phyloP scores from a whole-genome alignment of 2,113 vertebrate species.

The Scartelaos histophorus region DNA sequence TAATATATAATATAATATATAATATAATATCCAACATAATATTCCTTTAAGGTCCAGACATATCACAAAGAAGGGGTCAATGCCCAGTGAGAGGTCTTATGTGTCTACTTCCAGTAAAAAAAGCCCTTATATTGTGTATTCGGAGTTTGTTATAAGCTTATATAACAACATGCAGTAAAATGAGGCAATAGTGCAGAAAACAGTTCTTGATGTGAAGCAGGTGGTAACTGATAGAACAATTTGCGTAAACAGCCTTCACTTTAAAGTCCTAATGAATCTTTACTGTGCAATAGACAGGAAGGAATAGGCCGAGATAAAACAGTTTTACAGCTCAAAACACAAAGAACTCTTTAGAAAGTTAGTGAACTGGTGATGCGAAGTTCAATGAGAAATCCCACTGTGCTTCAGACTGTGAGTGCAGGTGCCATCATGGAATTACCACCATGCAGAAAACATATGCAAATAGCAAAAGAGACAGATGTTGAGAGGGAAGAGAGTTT shows the following conservation, averaged over 20 bases:
- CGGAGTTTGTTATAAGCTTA: neutral
- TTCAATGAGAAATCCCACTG: constrained; percentile 12
- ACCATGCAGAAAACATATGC: constrained; percentile 13
- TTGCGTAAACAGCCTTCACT: constrained; percentile 18
- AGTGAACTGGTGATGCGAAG: neutral
- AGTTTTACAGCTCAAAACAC: constrained; percentile 10
- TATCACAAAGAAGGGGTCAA: neutral
- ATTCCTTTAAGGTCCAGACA: too few species aligned
- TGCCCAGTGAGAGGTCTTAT: neutral
- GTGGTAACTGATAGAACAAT: constrained; percentile 18
- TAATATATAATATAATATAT: too few species aligned
- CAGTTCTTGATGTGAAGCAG: constrained; percentile 25
- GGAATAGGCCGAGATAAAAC: constrained; percentile 30
- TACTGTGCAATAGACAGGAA: constrained; percentile 14
- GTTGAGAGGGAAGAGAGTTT: constrained; percentile 23
- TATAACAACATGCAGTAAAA: neutral
- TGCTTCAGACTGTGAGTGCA: constrained; percentile 7
- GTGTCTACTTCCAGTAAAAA: neutral
- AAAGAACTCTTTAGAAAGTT: neutral
- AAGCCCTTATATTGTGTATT: neutral
- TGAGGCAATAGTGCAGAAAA: constrained; percentile 7
- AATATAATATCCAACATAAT: too few species aligned
- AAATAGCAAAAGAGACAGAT: constrained; percentile 12
- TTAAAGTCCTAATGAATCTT: constrained; percentile 26
- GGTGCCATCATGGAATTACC: constrained; percentile 1